Percentiles rank a stretch among this genome's conserved stretches.
Conservation (phyloP, 2,888 invertebrate species). For the Meghimatium bilineatum region DNA sequence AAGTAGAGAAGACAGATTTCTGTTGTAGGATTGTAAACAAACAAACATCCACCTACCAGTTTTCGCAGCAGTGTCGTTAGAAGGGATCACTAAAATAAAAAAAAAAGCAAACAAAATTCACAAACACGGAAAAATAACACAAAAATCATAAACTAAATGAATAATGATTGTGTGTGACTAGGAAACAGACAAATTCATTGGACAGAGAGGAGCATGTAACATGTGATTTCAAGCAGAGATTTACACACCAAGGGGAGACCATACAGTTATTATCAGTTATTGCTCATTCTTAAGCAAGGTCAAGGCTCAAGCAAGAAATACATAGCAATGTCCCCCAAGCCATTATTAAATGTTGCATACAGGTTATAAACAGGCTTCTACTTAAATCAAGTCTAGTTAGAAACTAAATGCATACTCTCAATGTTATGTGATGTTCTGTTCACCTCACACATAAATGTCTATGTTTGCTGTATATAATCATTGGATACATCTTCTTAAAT, state of each 20-base stretch:
- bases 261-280: background rate
- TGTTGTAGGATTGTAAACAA: background rate
- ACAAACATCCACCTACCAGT: slow-evolving; percentile 68
- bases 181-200: slow-evolving; percentile 16
- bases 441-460: no score
- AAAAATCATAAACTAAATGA: slow-evolving; percentile 32
- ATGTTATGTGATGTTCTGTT: no score
- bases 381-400: no score
- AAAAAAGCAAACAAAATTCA: slow-evolving; percentile 50
- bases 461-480: no score
- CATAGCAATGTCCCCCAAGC: background rate
- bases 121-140: slow-evolving; percentile 40
- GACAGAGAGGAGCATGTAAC: slow-evolving; percentile 2
- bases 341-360: background rate
- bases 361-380: no score
- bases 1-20: background rate
- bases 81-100: slow-evolving; percentile 71
- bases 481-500: no score
- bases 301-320: background rate
- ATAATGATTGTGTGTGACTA: slow-evolving; percentile 19
- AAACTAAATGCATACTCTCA: no score
- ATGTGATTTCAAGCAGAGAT: slow-evolving; percentile 18
- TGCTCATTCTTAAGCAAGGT: slow-evolving; percentile 21
- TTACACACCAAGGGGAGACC: background rate
- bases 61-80: slow-evolving; percentile 72